Evolutionary conservation across 35 echinoderm and acorn worm species (phyloP), one percentile per base, ranked within the genome.

Genomic region (Holothuria glaberrima): DNA sequence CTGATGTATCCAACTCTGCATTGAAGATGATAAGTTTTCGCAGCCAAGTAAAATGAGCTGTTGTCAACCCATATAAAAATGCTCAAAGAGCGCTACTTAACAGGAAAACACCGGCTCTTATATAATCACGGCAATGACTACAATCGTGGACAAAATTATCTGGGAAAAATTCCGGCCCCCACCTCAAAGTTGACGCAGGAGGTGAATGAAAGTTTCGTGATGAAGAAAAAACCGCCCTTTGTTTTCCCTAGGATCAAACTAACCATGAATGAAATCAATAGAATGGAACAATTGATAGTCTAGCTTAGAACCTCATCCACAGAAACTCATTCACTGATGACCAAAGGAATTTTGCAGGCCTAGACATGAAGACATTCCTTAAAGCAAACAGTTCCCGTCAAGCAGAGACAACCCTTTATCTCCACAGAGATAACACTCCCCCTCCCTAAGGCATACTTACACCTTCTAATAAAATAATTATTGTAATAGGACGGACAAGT

Each of bases 401-500:
- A 29, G 66, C 31, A 69, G 66, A 69, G 66, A 69, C 66, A 69
- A 69, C 22, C 66, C 66, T 69, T 69, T 1, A 69, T 69, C 66
- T 69, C 66, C 66, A 69, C 66, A 69, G 66, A 69, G 66, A 69
- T 69, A 69, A 69, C 66, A 69, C 66, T 69, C 66, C 66, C 66
- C 66, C 66, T 69, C n/a, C 66, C 66, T 69, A 28, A 12, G 66
- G 66, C 66, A 69, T 69, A 4, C 66, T 69, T 17, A 26, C 66
- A n/a, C 66, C 86, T 71, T 88, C 64, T 10, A 88, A 45, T 36
- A 88, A 63, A 48, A 77, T 41, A 24, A 90, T 32, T 1, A 83
- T 87, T 5, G 41, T 22, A 17, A 86, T 48, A 44, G 90, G 90
- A 44, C 90, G 27, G 14, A 58, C 54, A 21, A 50, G 54, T 19